phyloP scores from a whole-genome alignment of 2,797 vertebrate genomes.

The Halcyon leucocephala region DNA sequence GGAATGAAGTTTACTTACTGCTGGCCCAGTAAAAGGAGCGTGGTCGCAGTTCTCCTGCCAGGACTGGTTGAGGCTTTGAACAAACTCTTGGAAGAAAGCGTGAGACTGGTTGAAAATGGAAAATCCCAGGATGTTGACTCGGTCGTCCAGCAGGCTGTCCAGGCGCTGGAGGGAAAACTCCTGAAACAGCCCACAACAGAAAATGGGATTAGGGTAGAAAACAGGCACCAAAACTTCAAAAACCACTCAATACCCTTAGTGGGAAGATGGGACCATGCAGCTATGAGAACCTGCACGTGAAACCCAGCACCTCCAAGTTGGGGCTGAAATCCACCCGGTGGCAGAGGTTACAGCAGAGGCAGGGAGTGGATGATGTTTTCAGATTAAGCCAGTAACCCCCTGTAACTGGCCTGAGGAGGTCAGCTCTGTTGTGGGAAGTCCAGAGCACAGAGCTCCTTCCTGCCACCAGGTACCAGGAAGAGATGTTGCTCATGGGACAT shows the following conservation, averaged over 20 bases:
- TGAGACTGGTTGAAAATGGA: constrained; percentile 97
- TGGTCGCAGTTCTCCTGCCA: constrained; percentile 99
- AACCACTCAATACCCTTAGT: neutral
- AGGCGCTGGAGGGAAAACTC: constrained; percentile 94
- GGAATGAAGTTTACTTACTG: constrained; percentile 81
- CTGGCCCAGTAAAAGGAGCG: constrained; percentile 92
- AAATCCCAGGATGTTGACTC: constrained; percentile 95
- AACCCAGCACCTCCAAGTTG: neutral
- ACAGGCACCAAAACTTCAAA: neutral
- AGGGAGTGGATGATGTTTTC: neutral
- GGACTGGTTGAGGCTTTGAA: constrained; percentile 95
- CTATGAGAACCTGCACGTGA: neutral
- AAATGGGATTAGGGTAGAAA: constrained; percentile 22
- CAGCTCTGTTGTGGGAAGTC: neutral
- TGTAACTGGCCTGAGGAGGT: neutral
- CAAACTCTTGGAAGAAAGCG: constrained; percentile 95
- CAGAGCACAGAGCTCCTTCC: neutral
- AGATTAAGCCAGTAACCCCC: neutral
- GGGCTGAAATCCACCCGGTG: neutral
- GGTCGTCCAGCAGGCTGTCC: constrained; percentile 88
- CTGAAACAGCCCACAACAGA: constrained; percentile 71
- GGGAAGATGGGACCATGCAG: neutral
- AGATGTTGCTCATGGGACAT: neutral
- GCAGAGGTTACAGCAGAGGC: neutral
- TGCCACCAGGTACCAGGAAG: neutral